These are phyloP conservation scores for Drosophila cardini DNA, from an alignment of 1,140 invertebrate genomes.

Conservation along the genomic window DNA sequence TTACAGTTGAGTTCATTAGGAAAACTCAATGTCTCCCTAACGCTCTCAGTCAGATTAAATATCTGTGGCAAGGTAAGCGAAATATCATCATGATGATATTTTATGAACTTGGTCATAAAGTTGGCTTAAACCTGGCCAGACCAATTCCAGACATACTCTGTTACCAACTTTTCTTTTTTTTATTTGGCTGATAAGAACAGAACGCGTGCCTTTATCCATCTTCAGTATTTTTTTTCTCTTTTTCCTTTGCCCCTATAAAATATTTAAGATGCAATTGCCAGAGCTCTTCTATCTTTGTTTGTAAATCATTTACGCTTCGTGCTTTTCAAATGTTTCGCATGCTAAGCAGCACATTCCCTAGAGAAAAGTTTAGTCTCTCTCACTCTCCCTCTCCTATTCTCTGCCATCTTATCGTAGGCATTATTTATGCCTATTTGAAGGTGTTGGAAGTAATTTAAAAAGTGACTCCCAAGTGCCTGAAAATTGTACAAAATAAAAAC, in stretches of 20 bases:
- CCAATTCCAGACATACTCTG: conserved; percentile 9
- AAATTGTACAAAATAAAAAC: conserved; percentile 20
- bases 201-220: neutral
- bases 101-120: conserved; percentile 54
- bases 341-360: conserved; percentile 18
- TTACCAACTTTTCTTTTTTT: conserved; percentile 1
- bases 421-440: conserved; percentile 65
- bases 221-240: neutral
- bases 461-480: conserved; percentile 47
- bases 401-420: conserved; percentile 52
- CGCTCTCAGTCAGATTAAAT: conserved; percentile 53
- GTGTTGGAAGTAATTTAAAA: conserved; percentile 60
- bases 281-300: conserved; percentile 50
- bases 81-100: conserved; percentile 38
- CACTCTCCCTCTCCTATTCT: neutral
- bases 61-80: conserved; percentile 48
- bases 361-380: conserved; percentile 6
- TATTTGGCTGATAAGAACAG: conserved; percentile 10
- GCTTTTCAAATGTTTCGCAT: conserved; percentile 61
- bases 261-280: conserved; percentile 72
- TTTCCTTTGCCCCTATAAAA: conserved; percentile 50
- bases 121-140: neutral
- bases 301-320: conserved; percentile 63
- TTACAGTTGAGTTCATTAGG: conserved; percentile 73
- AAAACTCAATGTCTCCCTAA: neutral